Evolutionary conservation across 1,140 invertebrate genomes (phyloP).

Genomic region (Lineus longissimus): DNA sequence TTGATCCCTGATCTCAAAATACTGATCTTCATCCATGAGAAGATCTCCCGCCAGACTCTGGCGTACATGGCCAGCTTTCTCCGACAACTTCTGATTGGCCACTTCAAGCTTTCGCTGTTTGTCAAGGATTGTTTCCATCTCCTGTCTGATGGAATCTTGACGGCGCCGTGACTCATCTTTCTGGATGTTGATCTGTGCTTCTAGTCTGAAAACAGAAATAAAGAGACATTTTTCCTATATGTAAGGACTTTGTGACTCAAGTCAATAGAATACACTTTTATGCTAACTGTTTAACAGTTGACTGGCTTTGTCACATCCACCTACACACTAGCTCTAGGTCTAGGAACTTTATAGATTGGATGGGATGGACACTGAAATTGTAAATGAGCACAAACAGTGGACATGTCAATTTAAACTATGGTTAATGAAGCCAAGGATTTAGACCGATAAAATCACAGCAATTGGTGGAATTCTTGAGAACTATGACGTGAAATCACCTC

Average conservation of each 20-base stretch:
- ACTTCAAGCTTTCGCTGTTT: slow-evolving; percentile 49
- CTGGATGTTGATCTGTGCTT: slow-evolving; percentile 49
- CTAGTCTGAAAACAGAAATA: slow-evolving; percentile 23
- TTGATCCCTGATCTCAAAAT: slow-evolving; percentile 40
- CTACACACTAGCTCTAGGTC: too few species aligned
- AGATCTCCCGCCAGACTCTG: slow-evolving; percentile 39
- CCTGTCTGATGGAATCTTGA: slow-evolving; percentile 44
- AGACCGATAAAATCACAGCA: too few species aligned
- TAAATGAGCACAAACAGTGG: too few species aligned
- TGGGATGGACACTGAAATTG: too few species aligned
- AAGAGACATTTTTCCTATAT: not conserved
- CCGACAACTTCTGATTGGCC: slow-evolving; percentile 49
- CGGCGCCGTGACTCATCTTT: slow-evolving; percentile 45
- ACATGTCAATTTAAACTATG: too few species aligned
- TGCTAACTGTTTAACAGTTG: too few species aligned
- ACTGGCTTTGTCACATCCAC: too few species aligned
- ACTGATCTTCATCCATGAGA: slow-evolving; percentile 46
- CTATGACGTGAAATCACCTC: not conserved
- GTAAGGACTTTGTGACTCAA: too few species aligned
- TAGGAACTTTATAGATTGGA: too few species aligned
- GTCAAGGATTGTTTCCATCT: slow-evolving; percentile 44
- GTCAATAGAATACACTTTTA: too few species aligned
- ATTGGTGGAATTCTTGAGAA: too few species aligned
- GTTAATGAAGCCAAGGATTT: too few species aligned
- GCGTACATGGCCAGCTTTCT: slow-evolving; percentile 47